Evolutionary conservation across 2,888 invertebrate species (phyloP), one percentile per base, ranked within the genome.

Genomic region (Penaeus monodon): DNA sequence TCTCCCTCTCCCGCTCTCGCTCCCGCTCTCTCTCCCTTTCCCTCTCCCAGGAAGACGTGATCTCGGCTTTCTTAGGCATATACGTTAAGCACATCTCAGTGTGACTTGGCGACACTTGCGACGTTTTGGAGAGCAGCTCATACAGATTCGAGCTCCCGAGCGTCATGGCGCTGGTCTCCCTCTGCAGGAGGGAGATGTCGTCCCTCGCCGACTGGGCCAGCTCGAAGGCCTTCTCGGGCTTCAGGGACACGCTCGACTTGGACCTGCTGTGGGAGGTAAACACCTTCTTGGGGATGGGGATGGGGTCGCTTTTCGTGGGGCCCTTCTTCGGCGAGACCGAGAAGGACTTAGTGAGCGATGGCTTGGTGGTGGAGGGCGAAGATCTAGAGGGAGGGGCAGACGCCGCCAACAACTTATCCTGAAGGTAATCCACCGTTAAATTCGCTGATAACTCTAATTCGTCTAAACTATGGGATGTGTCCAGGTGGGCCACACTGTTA

Each of bases 31-130:
- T 44, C 44, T 57, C 57, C 57, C 57, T 57, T 20, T 57, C 57
- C 57, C 57, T 57, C 57, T 86, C 86, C 86, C 86, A 87, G 73
- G 82, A 80, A 74, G 81, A 81, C 38, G 84, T 78, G 49, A 64
- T 17, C 63, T 90, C 90, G 22, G 81, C 66, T 66, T 90, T 88
- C 74, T 88, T 88, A 12, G 89, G 88, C 64, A 90, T 82, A 82
- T 90, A 88, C 20, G 88, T 85, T 57, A 90, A 82, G 78, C 90
- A 90, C 68, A 90, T 88, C 74, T 88, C 88, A 22, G 90, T 90
- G 81, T 90, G 90, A 70, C 90, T 90, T 38, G 90, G 90, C 0
- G 90, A 90, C 7, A 88, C 84, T 44, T 90, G 87, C 24, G 88
- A 74, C 27, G 84, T 88, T 44, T 88, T 88, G n/a, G 90, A 83